phyloP scores from a whole-genome alignment of 2,797 vertebrate genomes.

The Cichlasoma orientale region DNA sequence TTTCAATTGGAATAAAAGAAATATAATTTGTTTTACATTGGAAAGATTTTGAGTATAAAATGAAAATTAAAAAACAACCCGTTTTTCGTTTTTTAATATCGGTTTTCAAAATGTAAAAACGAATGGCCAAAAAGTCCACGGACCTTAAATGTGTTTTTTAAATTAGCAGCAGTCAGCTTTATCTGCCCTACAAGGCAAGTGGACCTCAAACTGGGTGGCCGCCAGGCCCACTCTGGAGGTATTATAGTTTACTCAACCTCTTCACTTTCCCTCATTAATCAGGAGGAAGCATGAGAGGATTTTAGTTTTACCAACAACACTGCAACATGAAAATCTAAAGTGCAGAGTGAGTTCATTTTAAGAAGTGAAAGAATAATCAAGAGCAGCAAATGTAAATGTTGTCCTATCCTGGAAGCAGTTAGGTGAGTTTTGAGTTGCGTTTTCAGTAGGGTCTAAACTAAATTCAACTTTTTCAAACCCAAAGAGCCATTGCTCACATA shows the following conservation, averaged over 20 bases:
- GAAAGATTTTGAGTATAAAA: too few relatives aligned
- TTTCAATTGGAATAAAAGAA: too few relatives aligned
- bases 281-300: conserved; percentile 51
- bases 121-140: too few relatives aligned
- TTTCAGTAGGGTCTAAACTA: background rate
- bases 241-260: conserved; percentile 59
- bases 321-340: conserved; percentile 21
- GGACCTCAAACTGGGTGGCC: conserved; percentile 38
- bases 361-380: background rate
- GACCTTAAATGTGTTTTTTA: too few relatives aligned
- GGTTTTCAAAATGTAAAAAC: too few relatives aligned
- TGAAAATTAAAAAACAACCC: too few relatives aligned
- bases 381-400: background rate
- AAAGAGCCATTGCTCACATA: background rate
- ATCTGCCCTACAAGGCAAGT: conserved; percentile 9
- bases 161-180: conserved; percentile 18
- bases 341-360: conserved; percentile 24
- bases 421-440: background rate
- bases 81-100: too few relatives aligned
- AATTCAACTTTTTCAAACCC: background rate
- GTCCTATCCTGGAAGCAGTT: background rate
- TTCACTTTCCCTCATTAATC: conserved; percentile 62
- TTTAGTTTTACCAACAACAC: conserved; percentile 40
- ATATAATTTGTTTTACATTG: too few relatives aligned
- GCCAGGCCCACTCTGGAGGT: conserved; percentile 9